Evolutionary conservation across 2,113 vertebrate species (phyloP), one percentile per base, ranked within the genome.

Genomic region (Grammomys surdaster): DNA sequence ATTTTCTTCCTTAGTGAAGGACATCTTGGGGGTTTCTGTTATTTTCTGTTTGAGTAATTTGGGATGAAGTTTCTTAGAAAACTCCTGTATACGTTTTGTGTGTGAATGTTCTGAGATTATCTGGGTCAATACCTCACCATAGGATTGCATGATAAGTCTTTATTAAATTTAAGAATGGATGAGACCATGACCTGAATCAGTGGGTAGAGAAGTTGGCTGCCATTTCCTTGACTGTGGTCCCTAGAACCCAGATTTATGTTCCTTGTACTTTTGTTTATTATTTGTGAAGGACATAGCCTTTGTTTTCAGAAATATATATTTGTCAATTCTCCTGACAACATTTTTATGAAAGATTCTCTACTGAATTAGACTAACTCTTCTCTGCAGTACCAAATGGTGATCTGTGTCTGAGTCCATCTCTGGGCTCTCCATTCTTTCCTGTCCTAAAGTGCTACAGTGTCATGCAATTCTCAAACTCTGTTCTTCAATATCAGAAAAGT

Each of bases 101-200:
- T 36, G 14, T 22, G 8, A 46, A 33, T 51, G 9, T 88, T 80
- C 43, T 56, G 11, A 65, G 2, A 5, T 75, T 24, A 7, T 67
- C 24, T 56, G 7, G 33, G 16, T 67, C 48, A 73, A 82, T 65
- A 81, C 4, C 10, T 95, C 46, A 28, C 36, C 73, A 43, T 0
- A 17, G 19, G 67, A 82, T 26, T 40, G 40, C 16, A n/a, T 54
- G 12, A 11, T n/a, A n/a, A 65, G n/a, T 58, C 13, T 75, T 19
- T 46, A 13, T 56, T 63, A 43, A 51, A 9, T 4, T 81, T 92
- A 46, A 63, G 3, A 87, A 72, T 11, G 70, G 11, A n/a, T n/a
- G 20, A 33, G 3, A 3, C 10, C n/a, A 33, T 56, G 19, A 2
- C 9, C 3, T n/a, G 33, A 10, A 6, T 58, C 36, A 2, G 5